Evolutionary conservation across 2,797 vertebrate genomes (phyloP).

Genomic region (Thaleichthys pacificus): DNA sequence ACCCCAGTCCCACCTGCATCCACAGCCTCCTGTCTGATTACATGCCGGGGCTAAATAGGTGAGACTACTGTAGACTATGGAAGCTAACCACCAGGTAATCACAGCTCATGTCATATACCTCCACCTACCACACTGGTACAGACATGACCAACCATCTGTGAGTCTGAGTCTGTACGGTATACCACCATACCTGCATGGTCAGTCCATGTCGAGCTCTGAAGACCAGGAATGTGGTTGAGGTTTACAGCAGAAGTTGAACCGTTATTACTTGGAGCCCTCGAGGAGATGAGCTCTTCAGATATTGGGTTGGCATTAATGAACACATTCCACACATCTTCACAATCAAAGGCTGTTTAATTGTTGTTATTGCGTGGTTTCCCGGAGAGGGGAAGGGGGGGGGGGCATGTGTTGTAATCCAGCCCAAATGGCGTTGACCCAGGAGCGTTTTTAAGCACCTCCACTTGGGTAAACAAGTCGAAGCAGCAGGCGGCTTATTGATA

Average conservation of each 20-base stretch:
- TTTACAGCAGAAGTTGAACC: background rate
- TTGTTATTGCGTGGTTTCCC: constrained; percentile 31
- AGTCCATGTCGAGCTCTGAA: background rate
- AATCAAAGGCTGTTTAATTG: background rate
- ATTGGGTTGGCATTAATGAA: background rate
- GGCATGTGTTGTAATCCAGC: constrained; percentile 19
- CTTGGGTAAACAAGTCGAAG: constrained; percentile 60
- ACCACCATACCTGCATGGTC: background rate
- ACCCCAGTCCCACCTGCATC: constrained; percentile 4
- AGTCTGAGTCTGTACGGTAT: too few species aligned
- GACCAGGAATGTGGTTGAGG: background rate
- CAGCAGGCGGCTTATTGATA: constrained; percentile 65
- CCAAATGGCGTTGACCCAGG: constrained; percentile 56
- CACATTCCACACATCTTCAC: background rate
- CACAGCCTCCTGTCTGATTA: constrained; percentile 2
- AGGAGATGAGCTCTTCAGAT: background rate
- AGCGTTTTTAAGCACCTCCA: constrained; percentile 52
- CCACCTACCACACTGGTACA: too few species aligned
- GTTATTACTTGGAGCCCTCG: background rate
- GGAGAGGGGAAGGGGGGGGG: constrained; percentile 27
- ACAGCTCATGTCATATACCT: too few species aligned
- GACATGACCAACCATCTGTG: too few species aligned
- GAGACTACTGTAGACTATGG: background rate
- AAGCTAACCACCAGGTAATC: background rate
- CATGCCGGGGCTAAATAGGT: constrained; percentile 8